Evolutionary conservation across 1,140 invertebrate genomes (phyloP), one percentile per base, ranked within the genome.

Genomic region (Antheraea pernyi): DNA sequence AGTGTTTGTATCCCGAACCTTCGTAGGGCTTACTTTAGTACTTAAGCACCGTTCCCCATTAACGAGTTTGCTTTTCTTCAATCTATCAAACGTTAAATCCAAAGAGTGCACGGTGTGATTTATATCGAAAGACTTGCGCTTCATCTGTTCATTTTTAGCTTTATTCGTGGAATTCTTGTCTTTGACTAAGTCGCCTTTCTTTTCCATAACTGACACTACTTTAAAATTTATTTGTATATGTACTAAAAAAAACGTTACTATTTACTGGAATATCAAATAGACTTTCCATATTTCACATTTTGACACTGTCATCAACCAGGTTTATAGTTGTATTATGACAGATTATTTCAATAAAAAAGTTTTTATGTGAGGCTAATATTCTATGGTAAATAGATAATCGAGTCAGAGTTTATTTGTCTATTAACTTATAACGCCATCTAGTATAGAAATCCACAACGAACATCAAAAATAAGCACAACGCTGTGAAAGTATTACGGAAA

Each of bases 101-200:
- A 89, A 68, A 13, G 87, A 85, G 22, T 71, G 77, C 16, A 86
- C 83, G 0, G 84, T 84, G 46, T 88, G 85, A 62, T 88, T 89
- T 18, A 76, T 64, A 65, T 81, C 81, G 64, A 86, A 84, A 0
- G 85, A 87, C 70, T 88, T 91, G 8, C 85, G 82, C 67, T 86
- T 86, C 7, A 72, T 62, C 16, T 76, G 69, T 46, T 84, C 80
- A 46, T 48, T 81, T 72, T 73, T 84, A 7, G 80, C 78, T 76
- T 84, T 88, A 65, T 75, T 81, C 8, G 81, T n/a, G 22, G 46
- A 73, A 70, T 84, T 84, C 46, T 82, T 86, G 13, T 88, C 82
- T 58, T 67, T 80, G 18, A 60, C 61, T 19, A 65, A 10, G 53
- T 74, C 71, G 39, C 19, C 70, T 73, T 82, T 75, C 72, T 77